phyloP scores from a whole-genome alignment of 2,113 vertebrate genomes.

The Ciconia maguari region DNA sequence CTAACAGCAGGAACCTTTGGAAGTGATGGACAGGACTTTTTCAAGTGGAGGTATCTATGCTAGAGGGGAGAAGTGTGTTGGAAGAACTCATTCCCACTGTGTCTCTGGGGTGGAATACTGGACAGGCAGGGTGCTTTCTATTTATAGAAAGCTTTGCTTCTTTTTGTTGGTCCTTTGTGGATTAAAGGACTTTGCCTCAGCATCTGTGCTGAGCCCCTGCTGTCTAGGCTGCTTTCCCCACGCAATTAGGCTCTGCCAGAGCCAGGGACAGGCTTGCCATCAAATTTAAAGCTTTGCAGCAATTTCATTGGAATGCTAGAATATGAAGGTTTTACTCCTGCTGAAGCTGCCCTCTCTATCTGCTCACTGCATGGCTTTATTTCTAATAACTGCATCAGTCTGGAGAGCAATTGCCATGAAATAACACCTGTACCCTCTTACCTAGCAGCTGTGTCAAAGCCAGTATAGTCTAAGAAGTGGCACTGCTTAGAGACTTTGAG shows the following conservation, averaged over 20 bases:
- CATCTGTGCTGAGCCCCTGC: not conserved
- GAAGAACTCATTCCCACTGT: not conserved
- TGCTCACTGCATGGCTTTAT: not conserved
- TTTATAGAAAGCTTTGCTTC: not conserved
- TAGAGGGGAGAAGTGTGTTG: not conserved
- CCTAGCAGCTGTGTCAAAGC: not conserved
- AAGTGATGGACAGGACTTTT: not conserved
- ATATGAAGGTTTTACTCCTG: not conserved
- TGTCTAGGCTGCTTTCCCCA: not conserved
- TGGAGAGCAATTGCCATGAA: not conserved
- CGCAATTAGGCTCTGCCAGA: not conserved
- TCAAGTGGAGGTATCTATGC: not conserved
- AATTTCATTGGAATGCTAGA: not conserved
- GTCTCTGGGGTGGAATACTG: not conserved
- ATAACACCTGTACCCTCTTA: not conserved
- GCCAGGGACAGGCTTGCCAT: not conserved
- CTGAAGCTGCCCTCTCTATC: not conserved
- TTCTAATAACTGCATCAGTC: not conserved
- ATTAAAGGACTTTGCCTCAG: not conserved
- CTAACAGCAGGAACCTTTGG: not conserved
- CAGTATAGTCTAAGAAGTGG: not conserved
- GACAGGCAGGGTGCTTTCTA: not conserved
- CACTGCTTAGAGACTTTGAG: not conserved
- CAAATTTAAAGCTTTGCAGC: not conserved
- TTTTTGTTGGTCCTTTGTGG: not conserved